Conservation (phyloP, 2,113 vertebrate genomes). For the Salvelinus fontinalis region DNA sequence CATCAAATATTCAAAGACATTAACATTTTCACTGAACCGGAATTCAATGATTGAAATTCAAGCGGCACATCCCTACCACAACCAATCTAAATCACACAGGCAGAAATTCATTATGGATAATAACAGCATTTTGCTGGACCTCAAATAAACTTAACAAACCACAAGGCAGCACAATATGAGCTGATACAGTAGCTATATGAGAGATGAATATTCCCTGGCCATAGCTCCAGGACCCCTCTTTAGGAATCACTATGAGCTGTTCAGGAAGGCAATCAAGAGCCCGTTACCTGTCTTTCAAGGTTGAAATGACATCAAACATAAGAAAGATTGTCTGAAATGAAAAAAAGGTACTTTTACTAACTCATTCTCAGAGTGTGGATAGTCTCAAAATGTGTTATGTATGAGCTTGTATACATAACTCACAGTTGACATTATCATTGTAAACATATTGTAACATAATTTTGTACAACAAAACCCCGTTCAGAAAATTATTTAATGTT, state of each 20-base stretch:
- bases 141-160: conserved; percentile 62
- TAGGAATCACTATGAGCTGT: conserved; percentile 17
- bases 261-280: conserved; percentile 20
- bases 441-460: not conserved
- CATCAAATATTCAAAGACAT: conserved; percentile 49
- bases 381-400: not conserved
- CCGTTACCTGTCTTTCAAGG: conserved; percentile 5
- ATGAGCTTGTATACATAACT: not conserved
- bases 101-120: conserved; percentile 61
- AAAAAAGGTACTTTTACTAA: not conserved
- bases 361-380: not conserved
- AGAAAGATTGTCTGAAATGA: conserved; percentile 3
- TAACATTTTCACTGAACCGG: conserved; percentile 7
- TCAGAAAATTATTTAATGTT: no score
- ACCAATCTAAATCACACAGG: conserved; percentile 56
- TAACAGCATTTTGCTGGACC: conserved; percentile 48
- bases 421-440: not conserved
- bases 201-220: conserved; percentile 50
- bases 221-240: conserved; percentile 21
- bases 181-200: conserved; percentile 28
- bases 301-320: conserved; percentile 13
- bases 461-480: no score
- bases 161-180: conserved; percentile 56
- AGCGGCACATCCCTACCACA: conserved; percentile 39
- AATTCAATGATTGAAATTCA: conserved; percentile 62